phyloP scores from a whole-genome alignment of 2,113 vertebrate genomes.

The Marmota flaviventris region DNA sequence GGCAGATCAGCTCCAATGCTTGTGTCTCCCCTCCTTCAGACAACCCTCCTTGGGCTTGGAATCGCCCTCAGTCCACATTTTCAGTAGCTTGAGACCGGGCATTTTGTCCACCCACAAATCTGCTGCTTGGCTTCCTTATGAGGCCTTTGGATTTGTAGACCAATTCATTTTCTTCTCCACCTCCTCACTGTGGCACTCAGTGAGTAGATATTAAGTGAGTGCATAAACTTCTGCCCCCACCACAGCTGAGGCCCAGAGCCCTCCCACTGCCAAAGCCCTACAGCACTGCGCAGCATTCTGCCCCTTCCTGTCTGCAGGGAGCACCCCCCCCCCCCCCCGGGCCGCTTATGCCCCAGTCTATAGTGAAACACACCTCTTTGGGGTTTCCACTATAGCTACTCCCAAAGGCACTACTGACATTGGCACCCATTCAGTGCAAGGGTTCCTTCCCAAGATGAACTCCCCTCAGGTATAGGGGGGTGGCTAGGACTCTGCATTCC shows the following conservation, averaged over 20 bases:
- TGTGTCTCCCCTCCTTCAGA: not conserved
- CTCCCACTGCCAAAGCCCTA: not conserved
- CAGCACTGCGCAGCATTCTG: not conserved
- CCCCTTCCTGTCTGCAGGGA: not conserved
- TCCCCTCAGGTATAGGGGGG: too few relatives aligned
- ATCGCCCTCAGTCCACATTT: not conserved
- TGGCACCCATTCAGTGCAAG: not conserved
- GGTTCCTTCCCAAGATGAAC: not conserved
- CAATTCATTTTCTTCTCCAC: not conserved
- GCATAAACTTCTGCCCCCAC: not conserved
- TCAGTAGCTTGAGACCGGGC: not conserved
- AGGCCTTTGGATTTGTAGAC: not conserved
- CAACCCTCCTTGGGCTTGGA: too few relatives aligned
- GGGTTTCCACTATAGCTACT: not conserved
- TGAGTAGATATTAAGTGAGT: not conserved
- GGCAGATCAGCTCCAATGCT: not conserved
- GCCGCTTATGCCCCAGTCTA: not conserved
- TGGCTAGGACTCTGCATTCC: not conserved
- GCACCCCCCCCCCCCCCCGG: too few relatives aligned
- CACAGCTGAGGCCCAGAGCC: not conserved
- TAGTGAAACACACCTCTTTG: not conserved
- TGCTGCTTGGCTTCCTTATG: not conserved
- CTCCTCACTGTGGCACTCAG: not conserved
- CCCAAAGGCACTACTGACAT: not conserved
- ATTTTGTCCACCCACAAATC: not conserved